Base-by-base conservation (phyloP, 2,888 invertebrate genomes). In the Empis stercorea region DNA sequence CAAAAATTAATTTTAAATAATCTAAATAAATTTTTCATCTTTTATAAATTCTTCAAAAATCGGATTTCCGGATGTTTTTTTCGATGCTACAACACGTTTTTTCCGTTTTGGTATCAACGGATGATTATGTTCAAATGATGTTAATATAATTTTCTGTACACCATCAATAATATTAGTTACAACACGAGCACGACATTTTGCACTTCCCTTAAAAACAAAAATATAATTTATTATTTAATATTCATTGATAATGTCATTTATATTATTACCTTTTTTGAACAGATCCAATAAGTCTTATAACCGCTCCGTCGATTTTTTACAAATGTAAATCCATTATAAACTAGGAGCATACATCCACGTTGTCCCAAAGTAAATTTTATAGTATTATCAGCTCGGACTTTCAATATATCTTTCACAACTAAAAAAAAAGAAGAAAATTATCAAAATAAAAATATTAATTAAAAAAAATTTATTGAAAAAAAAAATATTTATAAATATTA, bases 221-320 rank as follows among this genome's bases (percentile, higher is more conserved):
- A 37, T 9, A 15, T 15, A 37, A 37, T 9, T 15, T n/a, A 9
- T 15, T 37, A 37, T 37, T 9, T 34, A 10, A 5, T 38, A n/a
- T n/a, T n/a, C n/a, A n/a, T 38, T 30, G 11, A 10, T n/a, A n/a
- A n/a, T 32, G 10, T 32, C 32, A 32, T n/a, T n/a, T 34, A 13
- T 34, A 1, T 30, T 47, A 51, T 54, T 47, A 68, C 69, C 60
- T 69, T 69, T 52, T 67, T 68, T 2, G 69, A 62, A 50, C 69
- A 69, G 48, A 69, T 66, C 69, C 69, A 69, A 51, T 69, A 69
- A 1, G 67, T 69, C 52, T 66, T 69, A 3, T 61, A 57, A 2
- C 65, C 67, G 46, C 62, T 64, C n/a, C 61, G 58, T 14, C 69
- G 61, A 55, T 70, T 70, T 23, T 65, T 61, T 27, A 68, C 68